These are phyloP conservation scores for Parascotia fuliginaria DNA, from an alignment of 2,888 invertebrate genomes.

Conservation along the genomic window DNA sequence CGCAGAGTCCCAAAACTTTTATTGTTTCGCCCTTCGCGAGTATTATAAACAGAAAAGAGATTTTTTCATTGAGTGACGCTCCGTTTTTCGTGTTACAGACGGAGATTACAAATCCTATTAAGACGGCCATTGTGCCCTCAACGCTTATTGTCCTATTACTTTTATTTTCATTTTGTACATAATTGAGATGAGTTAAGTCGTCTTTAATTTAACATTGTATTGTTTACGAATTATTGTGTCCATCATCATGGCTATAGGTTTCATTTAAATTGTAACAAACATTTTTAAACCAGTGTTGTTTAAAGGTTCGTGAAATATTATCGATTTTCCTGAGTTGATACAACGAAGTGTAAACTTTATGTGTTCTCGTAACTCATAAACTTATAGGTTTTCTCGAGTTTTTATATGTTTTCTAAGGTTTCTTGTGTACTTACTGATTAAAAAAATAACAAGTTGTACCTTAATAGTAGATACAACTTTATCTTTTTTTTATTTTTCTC, in stretches of 20 bases:
- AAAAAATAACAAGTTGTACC: too few species aligned
- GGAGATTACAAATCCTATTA: constrained; percentile 76
- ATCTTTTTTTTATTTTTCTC: too few species aligned
- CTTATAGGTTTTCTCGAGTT: too few species aligned
- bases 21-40: constrained; percentile 72
- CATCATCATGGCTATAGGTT: constrained; percentile 38
- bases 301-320: neutral
- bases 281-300: constrained; percentile 20
- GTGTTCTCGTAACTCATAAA: too few species aligned
- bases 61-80: constrained; percentile 75
- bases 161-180: constrained; percentile 71
- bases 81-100: constrained; percentile 59
- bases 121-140: constrained; percentile 59
- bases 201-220: constrained; percentile 69
- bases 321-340: neutral
- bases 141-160: constrained; percentile 58
- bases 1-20: constrained; percentile 73
- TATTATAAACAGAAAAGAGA: constrained; percentile 72
- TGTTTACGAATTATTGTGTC: constrained; percentile 66
- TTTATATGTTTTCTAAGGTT: too few species aligned
- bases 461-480: too few species aligned
- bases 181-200: constrained; percentile 72
- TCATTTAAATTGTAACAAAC: constrained; percentile 13
- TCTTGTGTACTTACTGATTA: too few species aligned
- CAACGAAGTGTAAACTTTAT: too few species aligned